Evolutionary conservation across 2,797 vertebrate genomes (phyloP).

Genomic region (Chlorospingus semifuscus): DNA sequence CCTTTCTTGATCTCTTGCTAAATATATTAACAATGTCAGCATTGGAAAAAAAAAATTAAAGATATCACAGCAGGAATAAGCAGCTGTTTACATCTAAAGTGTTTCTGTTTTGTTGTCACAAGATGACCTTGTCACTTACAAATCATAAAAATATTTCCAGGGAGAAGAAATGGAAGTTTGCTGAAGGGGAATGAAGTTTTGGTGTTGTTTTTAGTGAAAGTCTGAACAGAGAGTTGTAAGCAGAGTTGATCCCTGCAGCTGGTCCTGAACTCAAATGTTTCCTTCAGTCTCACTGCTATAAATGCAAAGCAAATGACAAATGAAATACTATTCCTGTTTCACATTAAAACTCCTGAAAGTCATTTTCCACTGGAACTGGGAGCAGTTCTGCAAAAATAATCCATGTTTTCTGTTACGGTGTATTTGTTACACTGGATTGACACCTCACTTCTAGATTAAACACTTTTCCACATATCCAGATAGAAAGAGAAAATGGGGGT

Average conservation of each 20-base stretch:
- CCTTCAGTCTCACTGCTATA: neutral
- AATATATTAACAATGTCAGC: neutral
- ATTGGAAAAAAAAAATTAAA: neutral
- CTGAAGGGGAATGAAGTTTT: conserved; percentile 2
- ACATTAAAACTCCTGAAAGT: neutral
- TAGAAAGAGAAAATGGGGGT: neutral
- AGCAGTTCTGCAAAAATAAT: neutral
- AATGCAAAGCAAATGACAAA: conserved; percentile 3
- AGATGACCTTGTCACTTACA: conserved; percentile 19
- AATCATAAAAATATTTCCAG: neutral
- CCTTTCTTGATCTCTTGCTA: neutral
- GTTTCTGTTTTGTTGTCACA: neutral
- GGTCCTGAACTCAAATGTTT: neutral
- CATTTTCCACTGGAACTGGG: neutral
- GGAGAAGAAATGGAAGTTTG: neutral
- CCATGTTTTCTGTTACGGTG: neutral
- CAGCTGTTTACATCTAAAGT: neutral
- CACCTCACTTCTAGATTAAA: neutral
- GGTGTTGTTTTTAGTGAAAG: neutral
- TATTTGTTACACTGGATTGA: neutral
- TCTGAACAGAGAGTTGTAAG: neutral
- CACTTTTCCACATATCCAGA: neutral
- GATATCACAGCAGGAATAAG: neutral
- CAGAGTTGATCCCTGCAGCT: conserved; percentile 17
- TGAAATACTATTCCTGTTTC: neutral